Evolutionary conservation across 2,888 invertebrate species (phyloP), one percentile per base, ranked within the genome.

Genomic region (Noctua janthe): DNA sequence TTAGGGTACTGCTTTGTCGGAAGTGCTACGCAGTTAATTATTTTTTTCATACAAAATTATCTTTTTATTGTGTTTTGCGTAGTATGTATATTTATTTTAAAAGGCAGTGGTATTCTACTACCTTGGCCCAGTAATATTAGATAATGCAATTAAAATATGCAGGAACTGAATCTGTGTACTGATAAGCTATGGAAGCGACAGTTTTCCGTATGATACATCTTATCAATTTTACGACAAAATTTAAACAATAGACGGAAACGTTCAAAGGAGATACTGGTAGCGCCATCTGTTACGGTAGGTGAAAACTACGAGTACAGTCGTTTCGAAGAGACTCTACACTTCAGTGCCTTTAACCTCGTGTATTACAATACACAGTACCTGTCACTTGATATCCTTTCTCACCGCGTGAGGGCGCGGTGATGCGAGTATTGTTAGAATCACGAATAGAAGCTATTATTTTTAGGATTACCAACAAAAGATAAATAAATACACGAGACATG

Each of bases 261-360:
- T 54, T 83, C 5, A 43, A 49, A 23, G 2, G 35, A 69, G 23
- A 49, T n/a, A 82, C 66, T 8, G 6, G 54, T 15, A 71, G 80
- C 84, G 85, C 85, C 87, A 86, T 87, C 85, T 86, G 29, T 71
- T n/a, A 7, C 8, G 8, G 64, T 47, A 54, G 7, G 8, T 29
- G 20, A 13, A 71, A 73, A 87, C 62, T 59, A 77, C n/a, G 39
- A 47, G 29, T 15, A 17, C 4, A 74, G 17, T 59, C 43, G 13
- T 51, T 51, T 47, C 39, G 10, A 49, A 47, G 43, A 59, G 15
- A 11, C 49, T 49, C 6, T 23, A 74, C 11, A 47, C 17, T 47
- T 47, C 47, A 20, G 35, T 8, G 80, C 8, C 17, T 66, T 17
- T 64, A 62, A 2, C 29, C 2, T 64, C 17, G n/a, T 23, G 49